Conservation (phyloP, 1,140 invertebrate species). For the Ephestia elutella region DNA sequence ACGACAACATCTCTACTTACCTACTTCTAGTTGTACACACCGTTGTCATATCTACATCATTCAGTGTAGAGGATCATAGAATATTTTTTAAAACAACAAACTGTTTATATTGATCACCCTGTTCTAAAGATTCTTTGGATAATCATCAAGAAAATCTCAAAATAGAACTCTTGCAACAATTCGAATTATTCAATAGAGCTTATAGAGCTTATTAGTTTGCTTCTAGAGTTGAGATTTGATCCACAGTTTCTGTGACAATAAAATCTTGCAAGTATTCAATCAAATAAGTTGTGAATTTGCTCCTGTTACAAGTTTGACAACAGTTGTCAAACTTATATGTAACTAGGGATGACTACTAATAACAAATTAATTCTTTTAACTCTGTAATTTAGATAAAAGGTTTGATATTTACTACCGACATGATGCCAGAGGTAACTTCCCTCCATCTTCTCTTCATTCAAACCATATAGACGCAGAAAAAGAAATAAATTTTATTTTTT, state of each 20-base stretch:
- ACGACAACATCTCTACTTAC: too few species aligned
- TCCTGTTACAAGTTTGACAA: neutral
- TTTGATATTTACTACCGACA: too few species aligned
- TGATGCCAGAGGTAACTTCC: too few species aligned
- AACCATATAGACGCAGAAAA: too few species aligned
- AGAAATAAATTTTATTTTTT: too few species aligned
- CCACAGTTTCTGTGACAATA: neutral
- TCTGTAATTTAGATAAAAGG: too few species aligned
- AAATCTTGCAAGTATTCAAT: neutral
- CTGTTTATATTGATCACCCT: neutral
- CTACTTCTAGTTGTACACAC: too few species aligned
- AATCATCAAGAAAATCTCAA: neutral
- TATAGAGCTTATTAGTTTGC: neutral
- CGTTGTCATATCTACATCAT: too few species aligned
- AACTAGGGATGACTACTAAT: neutral
- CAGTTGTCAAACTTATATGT: neutral
- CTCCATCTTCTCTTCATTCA: too few species aligned
- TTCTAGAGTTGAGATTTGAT: neutral
- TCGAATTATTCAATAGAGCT: neutral
- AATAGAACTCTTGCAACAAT: neutral
- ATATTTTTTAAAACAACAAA: neutral
- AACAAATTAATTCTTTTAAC: neutral
- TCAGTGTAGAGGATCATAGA: neutral
- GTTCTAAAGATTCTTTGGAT: neutral
- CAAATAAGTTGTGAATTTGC: neutral